phyloP scores from a whole-genome alignment of 2,888 invertebrate species.

The Hoplodrina ambigua region DNA sequence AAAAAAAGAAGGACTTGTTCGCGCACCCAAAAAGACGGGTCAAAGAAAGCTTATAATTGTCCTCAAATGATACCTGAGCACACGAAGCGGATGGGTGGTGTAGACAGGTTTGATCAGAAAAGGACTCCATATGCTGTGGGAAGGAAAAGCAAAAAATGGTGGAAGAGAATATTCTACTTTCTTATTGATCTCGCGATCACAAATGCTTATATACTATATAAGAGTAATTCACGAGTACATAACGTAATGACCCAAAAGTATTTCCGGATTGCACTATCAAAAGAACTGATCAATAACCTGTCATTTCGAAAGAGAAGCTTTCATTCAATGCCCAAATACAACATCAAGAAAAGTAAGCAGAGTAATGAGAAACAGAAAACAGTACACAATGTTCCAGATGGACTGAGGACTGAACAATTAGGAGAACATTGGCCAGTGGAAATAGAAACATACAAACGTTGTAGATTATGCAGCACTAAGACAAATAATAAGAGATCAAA shows the following conservation, averaged over 20 bases:
- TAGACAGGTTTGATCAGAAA: slow-evolving; percentile 46
- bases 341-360: too few species aligned
- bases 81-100: slow-evolving; percentile 33
- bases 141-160: slow-evolving; percentile 31
- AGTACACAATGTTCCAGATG: too few species aligned
- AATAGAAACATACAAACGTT: too few species aligned
- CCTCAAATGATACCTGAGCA: slow-evolving; percentile 42
- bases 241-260: slow-evolving; percentile 40
- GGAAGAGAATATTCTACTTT: slow-evolving; percentile 44
- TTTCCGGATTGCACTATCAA: slow-evolving; percentile 26
- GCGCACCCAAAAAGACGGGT: slow-evolving; percentile 58
- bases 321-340: too few species aligned
- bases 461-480: too few species aligned
- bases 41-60: slow-evolving; percentile 48
- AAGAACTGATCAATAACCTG: slow-evolving; percentile 22
- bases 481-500: too few species aligned
- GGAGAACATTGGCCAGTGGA: too few species aligned
- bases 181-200: slow-evolving; percentile 45
- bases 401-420: too few species aligned
- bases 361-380: too few species aligned
- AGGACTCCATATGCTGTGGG: slow-evolving; percentile 25
- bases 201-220: slow-evolving; percentile 44
- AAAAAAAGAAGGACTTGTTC: slow-evolving; percentile 32
- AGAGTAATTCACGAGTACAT: slow-evolving; percentile 33
- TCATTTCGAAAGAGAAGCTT: slow-evolving; percentile 20